Evolutionary conservation across 2,113 vertebrate species (phyloP).

Genomic region (Dendropsophus ebraccatus): DNA sequence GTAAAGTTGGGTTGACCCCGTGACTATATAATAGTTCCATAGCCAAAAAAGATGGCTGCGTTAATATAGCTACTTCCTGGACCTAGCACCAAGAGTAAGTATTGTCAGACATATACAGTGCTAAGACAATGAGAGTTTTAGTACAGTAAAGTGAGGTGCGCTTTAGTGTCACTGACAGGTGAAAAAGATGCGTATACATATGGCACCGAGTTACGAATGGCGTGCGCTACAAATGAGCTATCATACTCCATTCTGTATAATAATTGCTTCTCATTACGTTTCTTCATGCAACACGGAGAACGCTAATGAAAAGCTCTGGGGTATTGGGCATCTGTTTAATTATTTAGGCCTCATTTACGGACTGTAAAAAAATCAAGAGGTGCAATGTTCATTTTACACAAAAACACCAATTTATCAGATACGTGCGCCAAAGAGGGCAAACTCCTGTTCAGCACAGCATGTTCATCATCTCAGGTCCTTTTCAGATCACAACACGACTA

Average conservation of each 20-base stretch:
- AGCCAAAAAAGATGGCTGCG: neutral
- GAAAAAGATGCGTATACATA: neutral
- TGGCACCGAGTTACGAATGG: neutral
- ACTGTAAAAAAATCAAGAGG: neutral
- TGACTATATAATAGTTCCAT: neutral
- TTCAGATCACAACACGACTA: neutral
- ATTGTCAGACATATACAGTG: no score
- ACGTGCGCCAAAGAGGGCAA: neutral
- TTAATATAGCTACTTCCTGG: no score
- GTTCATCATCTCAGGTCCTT: neutral
- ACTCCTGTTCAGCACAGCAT: neutral
- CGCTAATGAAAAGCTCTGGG: conserved; percentile 5
- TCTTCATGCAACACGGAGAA: neutral
- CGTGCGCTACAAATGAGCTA: neutral
- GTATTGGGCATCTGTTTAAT: conserved; percentile 4
- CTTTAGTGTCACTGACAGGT: neutral
- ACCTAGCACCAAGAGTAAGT: no score
- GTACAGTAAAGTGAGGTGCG: no score
- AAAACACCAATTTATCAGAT: neutral
- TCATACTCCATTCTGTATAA: neutral
- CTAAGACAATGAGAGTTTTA: no score
- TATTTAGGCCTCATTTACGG: neutral
- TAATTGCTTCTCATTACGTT: conserved; percentile 12
- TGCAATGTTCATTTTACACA: neutral
- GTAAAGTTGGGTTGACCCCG: neutral